These are phyloP conservation scores for Ctenosaura bakeri DNA, from an alignment of 2,797 vertebrate species.

Conservation along the genomic window DNA sequence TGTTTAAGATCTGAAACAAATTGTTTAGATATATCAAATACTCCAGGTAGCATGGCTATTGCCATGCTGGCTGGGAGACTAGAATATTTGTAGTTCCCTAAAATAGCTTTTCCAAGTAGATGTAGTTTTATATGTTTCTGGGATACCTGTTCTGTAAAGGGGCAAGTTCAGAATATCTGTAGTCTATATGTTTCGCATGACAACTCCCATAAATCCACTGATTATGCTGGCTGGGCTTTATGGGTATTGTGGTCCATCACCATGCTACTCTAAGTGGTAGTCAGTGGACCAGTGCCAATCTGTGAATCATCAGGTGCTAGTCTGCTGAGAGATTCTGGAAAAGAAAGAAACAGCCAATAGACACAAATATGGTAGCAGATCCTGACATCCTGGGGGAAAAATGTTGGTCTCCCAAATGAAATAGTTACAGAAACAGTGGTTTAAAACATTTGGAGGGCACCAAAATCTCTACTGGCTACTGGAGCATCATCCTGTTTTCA, in stretches of 20 bases:
- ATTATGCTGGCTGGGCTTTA: background rate
- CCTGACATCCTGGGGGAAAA: no score
- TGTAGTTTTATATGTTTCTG: background rate
- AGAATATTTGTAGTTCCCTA: background rate
- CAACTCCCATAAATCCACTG: background rate
- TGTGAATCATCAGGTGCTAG: no score
- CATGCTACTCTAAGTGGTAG: no score
- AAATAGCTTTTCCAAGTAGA: no score
- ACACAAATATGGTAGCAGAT: no score
- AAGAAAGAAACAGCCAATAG: no score
- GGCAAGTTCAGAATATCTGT: background rate
- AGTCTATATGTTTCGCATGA: background rate
- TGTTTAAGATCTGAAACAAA: no score
- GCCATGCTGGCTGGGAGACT: background rate
- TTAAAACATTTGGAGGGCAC: background rate
- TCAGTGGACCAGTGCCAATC: no score
- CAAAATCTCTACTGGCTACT: background rate
- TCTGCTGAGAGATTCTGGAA: no score
- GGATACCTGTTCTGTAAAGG: background rate
- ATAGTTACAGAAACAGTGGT: background rate
- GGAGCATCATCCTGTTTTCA: background rate
- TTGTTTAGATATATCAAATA: no score
- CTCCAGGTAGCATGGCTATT: background rate
- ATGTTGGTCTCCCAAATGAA: no score
- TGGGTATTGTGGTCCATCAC: no score